These are phyloP conservation scores for Enteromius thamalakanensis DNA, from an alignment of 2,797 vertebrate species.

Conservation along the genomic window DNA sequence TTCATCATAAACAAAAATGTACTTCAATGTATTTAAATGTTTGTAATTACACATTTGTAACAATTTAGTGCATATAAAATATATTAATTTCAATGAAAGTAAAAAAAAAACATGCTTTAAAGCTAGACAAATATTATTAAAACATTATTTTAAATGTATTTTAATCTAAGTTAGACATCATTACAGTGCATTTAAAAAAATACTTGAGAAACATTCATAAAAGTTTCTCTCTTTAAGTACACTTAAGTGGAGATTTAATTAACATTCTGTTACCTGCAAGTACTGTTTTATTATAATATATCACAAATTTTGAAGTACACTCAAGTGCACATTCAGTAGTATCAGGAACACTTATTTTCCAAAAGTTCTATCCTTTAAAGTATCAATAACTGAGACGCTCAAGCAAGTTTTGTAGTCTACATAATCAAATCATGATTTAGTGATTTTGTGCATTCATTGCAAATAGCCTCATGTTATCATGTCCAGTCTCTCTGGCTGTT, in stretches of 20 bases:
- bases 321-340: not conserved
- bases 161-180: no score
- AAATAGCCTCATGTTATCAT: not conserved
- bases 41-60: no score
- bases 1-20: no score
- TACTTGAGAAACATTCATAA: not conserved
- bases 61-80: not conserved
- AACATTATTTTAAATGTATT: no score
- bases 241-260: no score
- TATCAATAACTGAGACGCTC: not conserved
- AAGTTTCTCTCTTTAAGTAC: not conserved
- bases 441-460: not conserved
- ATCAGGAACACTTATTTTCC: not conserved
- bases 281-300: no score
- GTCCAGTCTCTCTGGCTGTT: conserved; percentile 9
- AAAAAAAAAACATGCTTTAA: no score
- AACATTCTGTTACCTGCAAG: no score
- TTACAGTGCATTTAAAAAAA: no score
- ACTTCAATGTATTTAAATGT: no score
- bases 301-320: not conserved
- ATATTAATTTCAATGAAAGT: no score
- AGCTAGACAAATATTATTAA: no score
- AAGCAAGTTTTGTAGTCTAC: not conserved
- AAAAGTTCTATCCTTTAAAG: not conserved
- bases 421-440: conserved; percentile 3